Evolutionary conservation across 2,113 vertebrate species (phyloP), one percentile per base, ranked within the genome.

Genomic region (Neogobius melanostomus): DNA sequence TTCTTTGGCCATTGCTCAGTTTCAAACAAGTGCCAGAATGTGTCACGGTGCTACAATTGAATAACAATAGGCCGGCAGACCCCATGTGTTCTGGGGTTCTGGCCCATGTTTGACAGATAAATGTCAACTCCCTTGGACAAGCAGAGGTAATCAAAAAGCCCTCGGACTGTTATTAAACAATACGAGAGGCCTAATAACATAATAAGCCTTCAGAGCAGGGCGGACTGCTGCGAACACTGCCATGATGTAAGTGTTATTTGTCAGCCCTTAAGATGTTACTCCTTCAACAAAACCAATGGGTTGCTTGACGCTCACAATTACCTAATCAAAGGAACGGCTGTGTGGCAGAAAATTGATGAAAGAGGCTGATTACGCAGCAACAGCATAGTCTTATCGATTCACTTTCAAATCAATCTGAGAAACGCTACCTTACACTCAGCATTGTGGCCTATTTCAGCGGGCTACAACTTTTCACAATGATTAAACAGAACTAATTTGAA

Each of bases 221-320:
- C 74, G 86, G 87, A 83, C 78, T 81, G 76, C 59, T 71, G 84
- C 53, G 62, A 75, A 86, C 84, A 83, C 79, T 74, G 28, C 76
- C 65, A 80, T 89, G 82, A 90, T 85, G 85, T 82, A 85, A 90
- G 73, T 78, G 68, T 75, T 83, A 78, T 72, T 83, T 85, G 84
- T 88, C 87, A 83, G 87, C 77, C 77, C 71, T 80, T 81, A 72
- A 64, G 72, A 57, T 76, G 62, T 62, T 75, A 53, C 75, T 76
- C 74, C 71, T 80, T 75, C 71, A 63, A 75, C 68, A 21, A 46
- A 74, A 66, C 68, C 59, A 82, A 90, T 80, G 75, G 74, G 88
- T 83, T 82, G 84, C 69, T 83, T 71, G 77, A 84, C 66, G 72
- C 82, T 76, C 74, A 60, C 76, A 76, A 87, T 89, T 84, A 87